phyloP scores from a whole-genome alignment of 2,113 vertebrate species.

The Miniopterus natalensis region DNA sequence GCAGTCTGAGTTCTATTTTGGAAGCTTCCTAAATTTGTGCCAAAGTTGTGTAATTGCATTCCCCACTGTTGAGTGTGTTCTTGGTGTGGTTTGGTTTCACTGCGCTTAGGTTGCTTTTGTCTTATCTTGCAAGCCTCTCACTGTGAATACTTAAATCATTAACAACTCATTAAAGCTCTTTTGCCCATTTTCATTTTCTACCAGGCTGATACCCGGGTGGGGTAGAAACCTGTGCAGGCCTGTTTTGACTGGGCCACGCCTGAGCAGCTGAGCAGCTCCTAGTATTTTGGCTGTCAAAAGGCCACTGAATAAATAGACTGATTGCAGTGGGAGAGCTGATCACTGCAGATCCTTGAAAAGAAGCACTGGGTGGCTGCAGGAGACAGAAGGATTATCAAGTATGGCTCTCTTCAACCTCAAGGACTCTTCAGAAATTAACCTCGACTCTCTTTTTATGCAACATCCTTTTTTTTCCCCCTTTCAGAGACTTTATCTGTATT shows the following conservation, averaged over 20 bases:
- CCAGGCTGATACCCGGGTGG: slow-evolving; percentile 63
- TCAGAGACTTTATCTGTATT: not conserved
- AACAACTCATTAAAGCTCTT: slow-evolving; percentile 64
- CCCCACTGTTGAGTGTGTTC: not conserved
- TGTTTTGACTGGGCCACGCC: slow-evolving; percentile 47
- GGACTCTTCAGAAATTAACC: slow-evolving; percentile 70
- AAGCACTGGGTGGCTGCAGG: not conserved
- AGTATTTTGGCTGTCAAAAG: slow-evolving; percentile 72
- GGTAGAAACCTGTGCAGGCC: slow-evolving; percentile 71
- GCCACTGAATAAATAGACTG: slow-evolving; percentile 75
- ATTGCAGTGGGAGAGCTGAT: not conserved
- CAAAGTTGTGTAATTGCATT: not conserved
- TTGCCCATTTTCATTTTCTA: slow-evolving; percentile 22
- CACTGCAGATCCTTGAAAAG: not conserved
- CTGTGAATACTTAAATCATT: slow-evolving; percentile 66
- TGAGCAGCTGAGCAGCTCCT: slow-evolving; percentile 64
- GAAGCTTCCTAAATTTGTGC: not conserved
- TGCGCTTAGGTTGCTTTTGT: slow-evolving; percentile 50
- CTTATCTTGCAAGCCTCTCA: slow-evolving; percentile 70
- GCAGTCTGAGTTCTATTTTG: not conserved
- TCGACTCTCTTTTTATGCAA: slow-evolving; percentile 34
- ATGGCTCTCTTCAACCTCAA: not conserved
- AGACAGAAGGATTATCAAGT: not conserved
- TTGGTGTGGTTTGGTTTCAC: slow-evolving; percentile 68
- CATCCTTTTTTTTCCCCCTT: not conserved